A percentile compares a stretch with the other conserved stretches of the same genome.
Conservation (phyloP, 2,113 vertebrate species). For the Amphilophus citrinellus region DNA sequence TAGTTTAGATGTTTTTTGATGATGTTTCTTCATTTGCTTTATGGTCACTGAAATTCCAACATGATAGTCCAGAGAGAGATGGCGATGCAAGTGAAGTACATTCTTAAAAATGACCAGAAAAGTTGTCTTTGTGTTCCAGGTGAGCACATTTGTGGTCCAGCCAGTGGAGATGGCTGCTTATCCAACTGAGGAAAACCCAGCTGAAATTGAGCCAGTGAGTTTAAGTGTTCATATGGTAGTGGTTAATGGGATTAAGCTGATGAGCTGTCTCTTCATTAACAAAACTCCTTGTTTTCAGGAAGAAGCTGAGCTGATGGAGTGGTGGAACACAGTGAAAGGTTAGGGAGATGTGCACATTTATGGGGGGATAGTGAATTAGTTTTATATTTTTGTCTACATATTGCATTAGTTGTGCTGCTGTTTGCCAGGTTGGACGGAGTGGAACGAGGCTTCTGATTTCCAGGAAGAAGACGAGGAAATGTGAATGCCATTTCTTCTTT, state of each 20-base stretch:
- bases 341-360: not conserved
- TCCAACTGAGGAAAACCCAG: conserved; percentile 42
- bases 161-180: conserved; percentile 71
- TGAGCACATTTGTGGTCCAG: conserved; percentile 64
- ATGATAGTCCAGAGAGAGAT: too few species aligned
- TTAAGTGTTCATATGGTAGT: not conserved
- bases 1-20: too few species aligned
- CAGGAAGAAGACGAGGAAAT: conserved; percentile 56
- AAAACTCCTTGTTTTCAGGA: conserved; percentile 49
- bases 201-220: conserved; percentile 38
- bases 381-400: not conserved
- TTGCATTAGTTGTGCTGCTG: not conserved
- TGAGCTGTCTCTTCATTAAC: not conserved
- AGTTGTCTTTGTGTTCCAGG: conserved; percentile 54
- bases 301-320: conserved; percentile 68
- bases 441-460: conserved; percentile 70
- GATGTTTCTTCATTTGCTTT: too few species aligned
- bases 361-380: not conserved
- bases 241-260: accelerated
- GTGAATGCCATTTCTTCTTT: conserved; percentile 36
- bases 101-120: not conserved
- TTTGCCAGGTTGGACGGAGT: conserved; percentile 76
- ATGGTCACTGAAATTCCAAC: too few species aligned
- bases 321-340: conserved; percentile 80
- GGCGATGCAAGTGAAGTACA: not conserved